Evolutionary conservation across 2,113 vertebrate genomes (phyloP), one percentile per base, ranked within the genome.

Genomic region (Mastomys coucha): DNA sequence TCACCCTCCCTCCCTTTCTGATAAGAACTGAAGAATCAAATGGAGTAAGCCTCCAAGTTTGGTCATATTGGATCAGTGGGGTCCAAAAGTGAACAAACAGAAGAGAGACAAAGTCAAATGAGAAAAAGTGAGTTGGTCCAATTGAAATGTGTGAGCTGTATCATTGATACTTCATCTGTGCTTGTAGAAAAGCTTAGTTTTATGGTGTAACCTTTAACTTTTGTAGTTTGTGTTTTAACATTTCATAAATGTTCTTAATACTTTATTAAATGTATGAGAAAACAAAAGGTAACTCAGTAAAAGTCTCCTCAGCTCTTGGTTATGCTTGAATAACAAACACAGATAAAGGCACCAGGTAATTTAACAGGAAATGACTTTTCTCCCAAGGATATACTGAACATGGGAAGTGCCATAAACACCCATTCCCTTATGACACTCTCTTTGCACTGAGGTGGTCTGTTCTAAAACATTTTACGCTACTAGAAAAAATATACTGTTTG

Each of bases 211-310:
- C n/a, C 85, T 70, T 94, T 87, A 77, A 80, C 17, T 56, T n/a
- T 53, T 39, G 49, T 60, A 58, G 9, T 17, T 95, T 92, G 53
- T 2, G 70, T 60, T 81, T 91, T 77, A n/a, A 77, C 3, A 72
- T 91, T 85, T 65, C 4, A 51, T 63, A 26, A 72, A 22, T 58
- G 70, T 82, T 82, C 31, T 65, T 53, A 39, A 45, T 60, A 6
- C 36, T 42, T 39, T 7, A 39, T 91, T 77, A 58, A 93, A 86
- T 13, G 81, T 78, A 14, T 26, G 20, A 94, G 69, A 42, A 82
- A 86, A 39, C n/a, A 95, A 94, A 90, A 65, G 63, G 94, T 88
- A 73, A 14, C 39, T 60, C 82, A n/a, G 11, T 33, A 67, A 93
- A 92, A 49, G 26, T 80, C 63, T 80, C 53, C 36, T 12, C 13